Base-by-base conservation (phyloP, 2,113 vertebrate species). In the Delphinus delphis region DNA sequence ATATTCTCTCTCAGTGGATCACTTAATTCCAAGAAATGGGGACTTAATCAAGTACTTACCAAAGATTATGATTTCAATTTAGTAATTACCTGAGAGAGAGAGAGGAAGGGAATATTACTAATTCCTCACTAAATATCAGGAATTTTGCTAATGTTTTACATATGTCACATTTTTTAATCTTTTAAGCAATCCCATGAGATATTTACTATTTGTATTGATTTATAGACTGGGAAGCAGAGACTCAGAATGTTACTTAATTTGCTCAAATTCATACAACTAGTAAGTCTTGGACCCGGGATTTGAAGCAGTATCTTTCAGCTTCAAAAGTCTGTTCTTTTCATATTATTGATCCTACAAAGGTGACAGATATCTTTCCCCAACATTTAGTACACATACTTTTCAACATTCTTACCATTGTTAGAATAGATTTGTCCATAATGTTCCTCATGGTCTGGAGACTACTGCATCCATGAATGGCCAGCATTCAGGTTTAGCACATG, bases 301-400 rank as follows among this genome's bases (percentile, higher is more conserved):
- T 86, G 62, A 95, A 74, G 23, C 28, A 89, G 50, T n/a, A 50
- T 82, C 11, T 80, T 93, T 85, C 41, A 50, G 62, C 70, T 92
- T 93, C 58, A 76, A 88, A 92, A 77, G 6, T 10, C 81, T 93
- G 6, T 67, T 85, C 7, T 93, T 93, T 97, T 79, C 38, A 95
- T 12, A 38, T 65, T 84, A 38, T 83, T 83, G 63, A 13, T 70
- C 5, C 41, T 50, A 71, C 7, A 53, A 63, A 92, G 44, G 31
- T 93, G 76, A 58, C 21, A 93, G 44, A 67, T 12, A 55, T 38
- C 28, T 11, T 87, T 84, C 2, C 0, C 8, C 25, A 23, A 63
- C 7, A 85, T 41, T 65, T 62, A 67, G 58, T 21, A 58, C 76
- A 81, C 3, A 33, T 23, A 17, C 26, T 55, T 95, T 91, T 8